Evolutionary conservation across 2,797 vertebrate species (phyloP).

Genomic region (Heliangelus exortis): DNA sequence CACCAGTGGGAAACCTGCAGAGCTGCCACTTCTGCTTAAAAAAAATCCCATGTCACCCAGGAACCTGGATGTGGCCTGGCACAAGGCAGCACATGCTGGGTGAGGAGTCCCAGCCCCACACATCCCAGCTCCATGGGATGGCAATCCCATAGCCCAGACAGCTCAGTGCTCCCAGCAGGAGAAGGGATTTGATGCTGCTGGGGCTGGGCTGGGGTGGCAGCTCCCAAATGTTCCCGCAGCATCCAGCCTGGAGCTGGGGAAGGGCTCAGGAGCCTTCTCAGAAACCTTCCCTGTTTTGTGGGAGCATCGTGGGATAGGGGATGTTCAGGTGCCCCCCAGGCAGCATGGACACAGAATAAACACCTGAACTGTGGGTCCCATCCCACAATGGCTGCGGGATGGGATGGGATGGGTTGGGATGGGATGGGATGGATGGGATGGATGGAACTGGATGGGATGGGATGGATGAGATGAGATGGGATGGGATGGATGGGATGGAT

Average conservation of each 20-base stretch:
- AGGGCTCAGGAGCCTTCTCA: background rate
- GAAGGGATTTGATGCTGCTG: background rate
- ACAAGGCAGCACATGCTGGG: background rate
- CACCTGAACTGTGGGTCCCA: no score
- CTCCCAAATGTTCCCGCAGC: rapidly evolving
- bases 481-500: no score
- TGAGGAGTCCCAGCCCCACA: background rate
- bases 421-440: no score
- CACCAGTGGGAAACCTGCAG: background rate
- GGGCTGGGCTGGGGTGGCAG: background rate
- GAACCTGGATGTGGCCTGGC: rapidly evolving
- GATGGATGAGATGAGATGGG: no score
- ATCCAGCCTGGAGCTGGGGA: background rate
- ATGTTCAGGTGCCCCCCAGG: background rate
- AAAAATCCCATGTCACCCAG: rapidly evolving
- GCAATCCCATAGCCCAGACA: background rate
- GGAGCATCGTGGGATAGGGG: rapidly evolving
- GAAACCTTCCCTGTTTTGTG: rapidly evolving
- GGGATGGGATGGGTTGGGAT: background rate
- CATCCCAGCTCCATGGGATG: background rate
- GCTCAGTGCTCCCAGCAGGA: background rate
- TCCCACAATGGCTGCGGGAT: no score
- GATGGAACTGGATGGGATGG: no score
- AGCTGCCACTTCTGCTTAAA: background rate
- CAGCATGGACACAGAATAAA: no score